Evolutionary conservation across 2,888 invertebrate genomes (phyloP).

Genomic region (Rhagophthalmus giganteus): DNA sequence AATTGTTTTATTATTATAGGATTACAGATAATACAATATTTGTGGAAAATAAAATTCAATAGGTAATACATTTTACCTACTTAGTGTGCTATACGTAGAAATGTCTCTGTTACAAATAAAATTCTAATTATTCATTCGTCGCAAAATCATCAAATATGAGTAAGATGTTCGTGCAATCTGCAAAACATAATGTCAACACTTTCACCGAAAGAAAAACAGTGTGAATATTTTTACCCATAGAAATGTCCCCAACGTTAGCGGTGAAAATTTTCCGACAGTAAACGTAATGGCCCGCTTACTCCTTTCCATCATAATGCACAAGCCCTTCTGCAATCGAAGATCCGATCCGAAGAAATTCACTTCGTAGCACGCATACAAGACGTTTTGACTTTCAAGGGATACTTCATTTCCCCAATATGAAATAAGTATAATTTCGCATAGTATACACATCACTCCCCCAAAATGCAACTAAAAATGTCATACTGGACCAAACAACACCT

Average conservation of each 20-base stretch:
- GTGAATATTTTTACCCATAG: constrained; percentile 56
- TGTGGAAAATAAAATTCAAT: too few species aligned
- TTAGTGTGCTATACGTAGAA: too few species aligned
- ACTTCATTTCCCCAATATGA: constrained; percentile 35
- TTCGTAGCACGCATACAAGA: constrained; percentile 27
- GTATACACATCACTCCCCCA: constrained; percentile 12
- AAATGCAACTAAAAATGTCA: constrained; percentile 20
- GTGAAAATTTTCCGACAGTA: constrained; percentile 54
- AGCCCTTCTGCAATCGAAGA: constrained; percentile 42
- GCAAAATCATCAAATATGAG: constrained; percentile 23
- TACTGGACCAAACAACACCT: too few species aligned
- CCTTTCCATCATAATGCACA: constrained; percentile 55
- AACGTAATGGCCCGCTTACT: constrained; percentile 56
- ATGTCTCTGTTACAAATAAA: not conserved
- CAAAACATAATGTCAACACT: constrained; percentile 11
- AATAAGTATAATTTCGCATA: constrained; percentile 25
- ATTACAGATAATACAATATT: too few species aligned
- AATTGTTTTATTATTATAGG: too few species aligned
- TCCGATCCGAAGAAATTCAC: constrained; percentile 24
- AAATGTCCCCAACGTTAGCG: constrained; percentile 57
- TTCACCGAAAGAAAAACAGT: too few species aligned
- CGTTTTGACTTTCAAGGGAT: constrained; percentile 28
- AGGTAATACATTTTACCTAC: too few species aligned
- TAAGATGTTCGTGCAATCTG: constrained; percentile 23
- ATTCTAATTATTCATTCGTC: constrained; percentile 4